Base-by-base conservation (phyloP, 2,113 vertebrate genomes). In the Poecilia latipinna region DNA sequence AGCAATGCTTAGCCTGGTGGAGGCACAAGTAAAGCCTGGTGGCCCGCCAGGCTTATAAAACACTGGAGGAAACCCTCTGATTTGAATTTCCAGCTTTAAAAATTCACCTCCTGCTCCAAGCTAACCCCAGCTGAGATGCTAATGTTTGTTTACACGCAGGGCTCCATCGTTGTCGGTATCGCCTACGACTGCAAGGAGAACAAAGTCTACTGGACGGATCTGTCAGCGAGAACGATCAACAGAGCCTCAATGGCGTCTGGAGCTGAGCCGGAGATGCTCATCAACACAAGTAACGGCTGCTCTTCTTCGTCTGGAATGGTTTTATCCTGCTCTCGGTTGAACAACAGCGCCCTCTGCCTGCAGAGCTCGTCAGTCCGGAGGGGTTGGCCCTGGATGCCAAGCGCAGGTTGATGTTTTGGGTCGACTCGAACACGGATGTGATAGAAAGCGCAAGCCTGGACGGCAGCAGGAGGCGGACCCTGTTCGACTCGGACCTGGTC, bases 131-230 rank as follows among this genome's bases (percentile, higher is more conserved):
- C n/a, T n/a, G n/a, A 12, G 19, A 3, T 42, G 8, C 39, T 19
- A n/a, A 31, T 31, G 4, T 74, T 1, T 77, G 24, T 75, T 54
- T 87, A 54, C 64, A 4, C 71, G 26, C 91, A 99, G 98, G 98
- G 98, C 12, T 99, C 98, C 81, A 99, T 99, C 22, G 96, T 98
- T 12, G 97, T 99, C 15, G 98, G 97, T 0, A 93, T 99, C 0
- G 97, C 96, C 88, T 96, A 96, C 0, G 97, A 99, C 93, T 99
- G 98, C 90, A 91, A 86, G 64, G 96, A 98, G 65, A 97, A 90
- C 87, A 95, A 91, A 44, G 94, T 98, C 24, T 99, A 99, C 51
- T 99, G 98, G 98, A 99, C 98, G 0, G 98, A 99, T 10, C 94
- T 99, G 42, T 96, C 97, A 0, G 97, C 96, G 0, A 90, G 97